phyloP scores from a whole-genome alignment of 1,140 invertebrate species.

The Caerostris extrusa region DNA sequence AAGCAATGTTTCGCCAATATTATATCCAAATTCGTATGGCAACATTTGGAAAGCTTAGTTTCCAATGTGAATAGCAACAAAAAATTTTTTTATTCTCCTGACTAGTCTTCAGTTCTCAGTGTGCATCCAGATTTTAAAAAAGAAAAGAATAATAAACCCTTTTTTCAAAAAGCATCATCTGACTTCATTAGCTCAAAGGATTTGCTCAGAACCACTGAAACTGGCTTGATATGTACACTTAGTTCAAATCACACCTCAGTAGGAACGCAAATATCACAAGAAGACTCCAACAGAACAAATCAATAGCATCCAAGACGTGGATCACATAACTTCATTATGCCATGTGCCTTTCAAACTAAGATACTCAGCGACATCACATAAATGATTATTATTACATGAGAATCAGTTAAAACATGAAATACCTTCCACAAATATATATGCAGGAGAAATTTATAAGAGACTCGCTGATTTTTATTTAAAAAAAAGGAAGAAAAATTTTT shows the following conservation, averaged over 20 bases:
- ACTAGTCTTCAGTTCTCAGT: no score
- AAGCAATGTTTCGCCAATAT: no score
- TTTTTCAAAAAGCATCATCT: conserved; percentile 6
- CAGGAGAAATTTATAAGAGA: neutral
- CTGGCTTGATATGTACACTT: conserved; percentile 63
- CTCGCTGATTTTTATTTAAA: neutral
- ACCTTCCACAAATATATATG: neutral
- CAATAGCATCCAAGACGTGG: neutral
- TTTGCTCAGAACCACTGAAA: neutral
- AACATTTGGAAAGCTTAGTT: no score
- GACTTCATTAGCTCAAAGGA: neutral
- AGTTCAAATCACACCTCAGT: conserved; percentile 46
- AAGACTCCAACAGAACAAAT: conserved; percentile 39
- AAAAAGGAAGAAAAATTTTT: neutral
- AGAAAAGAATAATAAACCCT: no score
- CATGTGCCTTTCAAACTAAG: no score
- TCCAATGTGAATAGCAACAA: no score
- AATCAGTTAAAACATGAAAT: neutral
- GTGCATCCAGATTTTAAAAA: no score
- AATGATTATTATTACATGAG: neutral
- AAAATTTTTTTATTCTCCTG: no score
- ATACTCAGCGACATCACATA: neutral
- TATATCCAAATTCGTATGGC: no score
- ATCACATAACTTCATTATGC: no score
- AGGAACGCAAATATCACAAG: conserved; percentile 74